Conservation (phyloP, 2,113 vertebrate species). For the Nyctereutes procyonoides region DNA sequence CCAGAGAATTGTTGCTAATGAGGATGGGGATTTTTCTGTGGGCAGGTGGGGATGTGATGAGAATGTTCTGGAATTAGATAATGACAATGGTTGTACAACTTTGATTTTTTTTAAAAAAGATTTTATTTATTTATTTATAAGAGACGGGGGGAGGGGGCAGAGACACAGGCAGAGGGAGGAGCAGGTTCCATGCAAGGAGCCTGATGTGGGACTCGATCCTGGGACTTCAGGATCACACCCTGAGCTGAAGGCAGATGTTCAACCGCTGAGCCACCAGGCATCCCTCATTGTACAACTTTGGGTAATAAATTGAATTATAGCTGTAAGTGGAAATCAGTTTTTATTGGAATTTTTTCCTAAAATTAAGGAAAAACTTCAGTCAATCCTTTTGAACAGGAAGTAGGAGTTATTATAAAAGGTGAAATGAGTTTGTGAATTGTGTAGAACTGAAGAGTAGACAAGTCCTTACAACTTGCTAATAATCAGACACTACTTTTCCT, state of each 20-base stretch:
- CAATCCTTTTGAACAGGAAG: background rate
- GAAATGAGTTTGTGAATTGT: background rate
- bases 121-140: too few relatives aligned
- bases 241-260: too few relatives aligned
- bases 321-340: background rate
- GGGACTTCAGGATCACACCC: too few relatives aligned
- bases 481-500: background rate
- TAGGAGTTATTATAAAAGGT: background rate
- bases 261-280: too few relatives aligned
- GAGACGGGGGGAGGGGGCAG: too few relatives aligned
- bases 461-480: background rate
- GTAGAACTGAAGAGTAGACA: background rate
- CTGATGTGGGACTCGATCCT: too few relatives aligned
- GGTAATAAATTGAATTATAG: background rate
- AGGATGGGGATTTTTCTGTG: background rate
- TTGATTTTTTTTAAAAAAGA: background rate
- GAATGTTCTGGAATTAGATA: conserved; percentile 20
- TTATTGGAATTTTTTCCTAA: background rate
- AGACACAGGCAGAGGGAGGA: too few relatives aligned
- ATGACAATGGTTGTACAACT: background rate
- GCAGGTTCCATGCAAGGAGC: too few relatives aligned
- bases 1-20: background rate
- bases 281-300: background rate
- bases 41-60: background rate
- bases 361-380: background rate